Percentiles rank a stretch among this genome's conserved stretches.
phyloP scores from a whole-genome alignment of 1,140 invertebrate species.

The Bombus breviceps region DNA sequence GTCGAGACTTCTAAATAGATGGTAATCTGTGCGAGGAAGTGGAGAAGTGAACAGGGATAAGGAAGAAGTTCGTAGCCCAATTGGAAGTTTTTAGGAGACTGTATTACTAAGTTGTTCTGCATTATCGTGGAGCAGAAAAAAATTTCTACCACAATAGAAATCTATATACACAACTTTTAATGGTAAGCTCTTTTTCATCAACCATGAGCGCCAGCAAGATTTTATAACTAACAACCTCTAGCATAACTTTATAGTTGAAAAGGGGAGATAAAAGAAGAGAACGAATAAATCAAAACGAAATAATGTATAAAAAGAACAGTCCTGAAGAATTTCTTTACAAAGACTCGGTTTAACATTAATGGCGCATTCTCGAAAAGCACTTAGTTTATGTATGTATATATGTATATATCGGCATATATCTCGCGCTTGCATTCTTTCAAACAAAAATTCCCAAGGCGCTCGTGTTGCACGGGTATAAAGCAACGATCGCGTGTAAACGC shows the following conservation, averaged over 20 bases:
- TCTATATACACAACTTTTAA: background rate
- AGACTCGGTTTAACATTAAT: background rate
- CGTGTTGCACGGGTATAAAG: conserved; percentile 16
- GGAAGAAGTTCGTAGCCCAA: conserved; percentile 9
- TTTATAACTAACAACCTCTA: background rate
- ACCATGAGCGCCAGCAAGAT: background rate
- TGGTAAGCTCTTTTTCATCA: background rate
- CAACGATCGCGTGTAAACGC: conserved; percentile 42
- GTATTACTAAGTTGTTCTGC: background rate
- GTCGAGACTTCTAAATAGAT: conserved; percentile 28
- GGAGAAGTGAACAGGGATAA: background rate
- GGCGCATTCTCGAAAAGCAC: background rate
- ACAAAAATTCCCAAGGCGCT: conserved; percentile 33
- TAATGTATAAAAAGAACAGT: background rate
- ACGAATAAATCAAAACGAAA: background rate
- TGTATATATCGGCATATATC: background rate
- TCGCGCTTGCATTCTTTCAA: background rate
- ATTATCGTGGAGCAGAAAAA: background rate
- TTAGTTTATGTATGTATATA: background rate
- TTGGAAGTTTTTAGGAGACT: conserved; percentile 5
- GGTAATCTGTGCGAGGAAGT: background rate
- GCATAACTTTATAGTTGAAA: background rate
- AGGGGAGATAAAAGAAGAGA: background rate
- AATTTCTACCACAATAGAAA: background rate
- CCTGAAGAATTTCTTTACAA: too few relatives aligned